Conservation (phyloP, 2,888 invertebrate species). For the Rotaria socialis region DNA sequence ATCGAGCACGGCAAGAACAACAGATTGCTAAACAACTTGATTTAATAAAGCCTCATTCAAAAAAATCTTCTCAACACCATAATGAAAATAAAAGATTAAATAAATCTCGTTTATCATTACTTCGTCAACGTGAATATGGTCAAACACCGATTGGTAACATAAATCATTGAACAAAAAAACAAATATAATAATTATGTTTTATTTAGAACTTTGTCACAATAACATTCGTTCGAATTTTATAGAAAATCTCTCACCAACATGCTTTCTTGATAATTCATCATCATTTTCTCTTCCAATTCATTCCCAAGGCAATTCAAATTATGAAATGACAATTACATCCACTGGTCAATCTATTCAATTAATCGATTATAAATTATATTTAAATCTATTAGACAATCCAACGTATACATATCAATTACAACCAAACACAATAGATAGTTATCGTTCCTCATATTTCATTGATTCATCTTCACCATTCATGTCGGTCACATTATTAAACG, state of each 20-base stretch:
- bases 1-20: background rate
- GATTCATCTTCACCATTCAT: background rate
- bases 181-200: background rate
- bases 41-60: background rate
- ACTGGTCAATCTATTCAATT: background rate
- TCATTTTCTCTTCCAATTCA: background rate
- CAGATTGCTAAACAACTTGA: background rate
- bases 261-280: background rate
- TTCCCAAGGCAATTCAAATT: background rate
- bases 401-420: background rate
- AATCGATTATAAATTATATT: background rate
- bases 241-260: background rate
- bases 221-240: background rate
- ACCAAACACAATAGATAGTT: background rate
- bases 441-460: background rate
- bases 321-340: background rate
- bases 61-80: background rate
- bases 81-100: background rate
- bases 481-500: background rate
- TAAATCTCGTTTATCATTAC: background rate
- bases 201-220: slow-evolving; percentile 6
- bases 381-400: background rate
- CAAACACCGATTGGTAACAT: background rate
- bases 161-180: too few relatives aligned
- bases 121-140: slow-evolving; percentile 29